A percentile compares a stretch with the other conserved stretches of the same genome.
These are phyloP conservation scores for Phalacrocorax carbo DNA, from an alignment of 2,113 vertebrate genomes.

Conservation along the genomic window DNA sequence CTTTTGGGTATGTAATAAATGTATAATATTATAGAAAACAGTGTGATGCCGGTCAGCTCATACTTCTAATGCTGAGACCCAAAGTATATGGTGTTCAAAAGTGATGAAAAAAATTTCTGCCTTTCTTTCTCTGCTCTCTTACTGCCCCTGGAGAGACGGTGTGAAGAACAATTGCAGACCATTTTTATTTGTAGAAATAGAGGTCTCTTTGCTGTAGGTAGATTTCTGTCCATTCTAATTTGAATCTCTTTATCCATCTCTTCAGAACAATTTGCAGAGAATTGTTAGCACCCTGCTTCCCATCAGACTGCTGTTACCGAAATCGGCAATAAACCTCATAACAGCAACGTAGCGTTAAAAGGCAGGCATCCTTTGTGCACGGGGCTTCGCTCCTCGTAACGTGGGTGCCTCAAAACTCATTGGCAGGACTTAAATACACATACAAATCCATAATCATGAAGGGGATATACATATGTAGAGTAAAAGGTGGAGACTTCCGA, in stretches of 20 bases:
- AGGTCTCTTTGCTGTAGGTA: neutral
- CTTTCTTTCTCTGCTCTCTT: neutral
- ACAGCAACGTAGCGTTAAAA: too few relatives aligned
- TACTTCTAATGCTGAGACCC: neutral
- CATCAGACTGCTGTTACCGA: neutral
- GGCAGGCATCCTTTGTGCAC: too few relatives aligned
- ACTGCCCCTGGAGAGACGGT: neutral
- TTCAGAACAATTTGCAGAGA: neutral
- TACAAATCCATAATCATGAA: too few relatives aligned
- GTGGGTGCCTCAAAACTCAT: too few relatives aligned
- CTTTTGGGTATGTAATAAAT: neutral
- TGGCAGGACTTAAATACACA: too few relatives aligned
- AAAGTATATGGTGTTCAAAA: neutral
- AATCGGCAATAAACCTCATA: too few relatives aligned
- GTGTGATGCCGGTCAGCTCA: neutral
- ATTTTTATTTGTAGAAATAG: neutral
- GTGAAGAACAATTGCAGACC: neutral
- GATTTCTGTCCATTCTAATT: neutral
- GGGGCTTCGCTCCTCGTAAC: too few relatives aligned
- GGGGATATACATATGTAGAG: too few relatives aligned
- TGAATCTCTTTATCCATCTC: neutral
- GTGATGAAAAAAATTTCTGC: neutral
- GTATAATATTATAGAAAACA: neutral
- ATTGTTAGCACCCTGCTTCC: neutral
- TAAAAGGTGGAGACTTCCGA: too few relatives aligned